Percentiles rank a stretch among this genome's conserved stretches.
phyloP scores from a whole-genome alignment of 2,113 vertebrate species.

The Pandion haliaetus region DNA sequence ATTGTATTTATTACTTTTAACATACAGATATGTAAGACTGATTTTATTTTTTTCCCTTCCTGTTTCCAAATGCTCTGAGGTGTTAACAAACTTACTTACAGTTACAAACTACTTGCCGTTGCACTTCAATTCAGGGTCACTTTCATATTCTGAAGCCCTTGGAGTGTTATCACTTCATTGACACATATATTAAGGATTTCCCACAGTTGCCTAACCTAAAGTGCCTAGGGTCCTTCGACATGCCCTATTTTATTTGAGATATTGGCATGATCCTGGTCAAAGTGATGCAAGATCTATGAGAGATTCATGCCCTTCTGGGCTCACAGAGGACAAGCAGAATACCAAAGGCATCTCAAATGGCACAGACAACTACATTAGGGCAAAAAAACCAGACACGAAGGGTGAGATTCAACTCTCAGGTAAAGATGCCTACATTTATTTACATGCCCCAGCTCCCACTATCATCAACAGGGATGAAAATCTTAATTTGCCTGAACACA shows the following conservation, averaged over 20 bases:
- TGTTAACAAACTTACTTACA: neutral
- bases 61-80: neutral
- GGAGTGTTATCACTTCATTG: neutral
- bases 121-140: neutral
- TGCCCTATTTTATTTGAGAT: neutral
- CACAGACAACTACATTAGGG: neutral
- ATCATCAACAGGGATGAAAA: neutral
- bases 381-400: rapidly evolving
- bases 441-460: neutral
- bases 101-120: neutral
- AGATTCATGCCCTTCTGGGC: neutral
- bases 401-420: neutral
- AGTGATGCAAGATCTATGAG: neutral
- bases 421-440: neutral
- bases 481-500: neutral
- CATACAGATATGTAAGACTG: neutral
- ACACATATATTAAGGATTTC: neutral
- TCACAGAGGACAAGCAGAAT: neutral
- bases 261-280: neutral
- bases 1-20: neutral
- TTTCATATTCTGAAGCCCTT: neutral
- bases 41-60: neutral
- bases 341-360: neutral
- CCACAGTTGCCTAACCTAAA: neutral
- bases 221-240: neutral